Percentiles rank a stretch among this genome's conserved stretches.
These are phyloP conservation scores for Dendrolimus pini DNA, from an alignment of 2,888 invertebrate genomes.

Conservation along the genomic window DNA sequence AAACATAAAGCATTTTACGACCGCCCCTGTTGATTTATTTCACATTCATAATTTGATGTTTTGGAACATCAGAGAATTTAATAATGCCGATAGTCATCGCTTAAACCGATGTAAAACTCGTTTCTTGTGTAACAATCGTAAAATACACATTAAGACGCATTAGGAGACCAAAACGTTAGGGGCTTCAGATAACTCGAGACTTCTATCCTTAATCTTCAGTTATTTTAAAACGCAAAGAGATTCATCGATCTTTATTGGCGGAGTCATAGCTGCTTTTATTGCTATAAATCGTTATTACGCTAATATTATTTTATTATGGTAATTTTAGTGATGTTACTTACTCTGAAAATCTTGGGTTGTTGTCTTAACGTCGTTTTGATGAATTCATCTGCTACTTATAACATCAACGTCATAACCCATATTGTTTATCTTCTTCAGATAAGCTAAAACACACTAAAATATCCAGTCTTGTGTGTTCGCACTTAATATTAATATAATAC, in stretches of 20 bases:
- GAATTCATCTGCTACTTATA: constrained; percentile 31
- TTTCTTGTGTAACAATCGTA: constrained; percentile 74
- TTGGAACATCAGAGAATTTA: constrained; percentile 71
- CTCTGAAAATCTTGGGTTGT: constrained; percentile 40
- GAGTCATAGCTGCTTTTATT: constrained; percentile 68
- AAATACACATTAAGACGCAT: constrained; percentile 75
- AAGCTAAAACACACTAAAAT: too few relatives aligned
- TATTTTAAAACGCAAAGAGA: constrained; percentile 65
- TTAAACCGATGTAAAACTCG: constrained; percentile 67
- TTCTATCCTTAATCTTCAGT: constrained; percentile 66
- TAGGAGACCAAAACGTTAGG: constrained; percentile 51
- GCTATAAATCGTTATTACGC: constrained; percentile 64
- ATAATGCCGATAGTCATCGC: constrained; percentile 71
- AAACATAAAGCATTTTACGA: constrained; percentile 73
- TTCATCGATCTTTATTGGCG: constrained; percentile 62
- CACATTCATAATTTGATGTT: constrained; percentile 74
- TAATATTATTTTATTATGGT: constrained; percentile 62
- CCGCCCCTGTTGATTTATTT: constrained; percentile 69
- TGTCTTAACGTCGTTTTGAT: constrained; percentile 46
- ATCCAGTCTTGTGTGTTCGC: too few relatives aligned
- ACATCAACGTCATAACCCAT: constrained; percentile 21
- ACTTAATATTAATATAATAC: too few relatives aligned
- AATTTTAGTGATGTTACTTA: constrained; percentile 47
- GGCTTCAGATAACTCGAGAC: constrained; percentile 48
- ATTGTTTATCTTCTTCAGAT: neutral